Base-by-base conservation (phyloP, 2,888 invertebrate species). In the Octonoba sinensis region DNA sequence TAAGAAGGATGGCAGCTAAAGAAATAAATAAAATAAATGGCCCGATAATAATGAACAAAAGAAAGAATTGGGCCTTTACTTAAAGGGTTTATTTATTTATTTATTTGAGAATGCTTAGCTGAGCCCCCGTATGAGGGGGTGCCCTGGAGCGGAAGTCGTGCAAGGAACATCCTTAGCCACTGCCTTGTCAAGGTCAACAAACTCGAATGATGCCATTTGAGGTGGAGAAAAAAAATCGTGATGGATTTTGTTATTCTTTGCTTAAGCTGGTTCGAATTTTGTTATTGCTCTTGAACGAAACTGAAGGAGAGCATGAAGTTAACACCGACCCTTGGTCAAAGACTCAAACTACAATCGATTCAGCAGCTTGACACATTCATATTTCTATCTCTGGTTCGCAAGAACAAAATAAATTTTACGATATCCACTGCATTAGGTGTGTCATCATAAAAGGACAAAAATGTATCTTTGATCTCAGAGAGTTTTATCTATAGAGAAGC, bases 101-200 rank as follows among this genome's bases (percentile, higher is more conserved):
- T 73, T 73, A 57, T 75, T 75, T 67, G 60, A 75, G 69, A 75
- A 67, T 75, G 67, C 67, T 60, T 60, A 67, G 67, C 44, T 49
- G 60, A 36, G 36, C 36, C 36, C 60, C 13, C 46, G 56, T 65
- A 56, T 73, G 73, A 57, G 15, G 18, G 54, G 51, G 64, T 54
- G 60, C 59, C 67, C 67, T 44, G 20, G 18, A 69, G 75, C 57
- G 46, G 44, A 54, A 67, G 12, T 75, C 75, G 75, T 75, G 75
- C 60, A 15, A 51, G 22, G 67, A 22, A 67, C 75, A 67, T 75
- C 75, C 67, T 67, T 49, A 59, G 46, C 22, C 59, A 66, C 57
- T 59, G 66, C 66, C 66, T 56, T 20, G 59, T 54, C 54, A 59
- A 60, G 75, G 75, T 75, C 75, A 75, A 67, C 36, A 60, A 75